These are phyloP conservation scores for Lepidurus apus DNA, from an alignment of 1,140 invertebrate genomes.

Conservation along the genomic window DNA sequence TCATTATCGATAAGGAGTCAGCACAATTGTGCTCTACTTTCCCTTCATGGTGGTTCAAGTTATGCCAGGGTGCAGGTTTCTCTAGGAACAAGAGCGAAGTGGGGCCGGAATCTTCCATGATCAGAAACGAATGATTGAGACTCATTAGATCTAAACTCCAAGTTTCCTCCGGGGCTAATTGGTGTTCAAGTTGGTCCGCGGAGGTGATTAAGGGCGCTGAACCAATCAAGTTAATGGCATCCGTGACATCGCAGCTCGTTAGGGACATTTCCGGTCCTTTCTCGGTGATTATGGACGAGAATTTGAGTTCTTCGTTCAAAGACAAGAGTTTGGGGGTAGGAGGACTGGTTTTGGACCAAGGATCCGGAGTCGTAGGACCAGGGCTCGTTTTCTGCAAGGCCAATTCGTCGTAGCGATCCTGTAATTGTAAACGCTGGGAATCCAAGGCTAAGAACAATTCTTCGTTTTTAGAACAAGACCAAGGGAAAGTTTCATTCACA, in stretches of 20 bases:
- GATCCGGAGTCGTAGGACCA: not conserved
- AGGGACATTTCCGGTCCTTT: conserved; percentile 13
- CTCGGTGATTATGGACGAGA: not conserved
- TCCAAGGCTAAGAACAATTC: not conserved
- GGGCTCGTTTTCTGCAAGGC: not conserved
- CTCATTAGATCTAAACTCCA: conserved; percentile 1
- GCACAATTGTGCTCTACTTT: conserved; percentile 8
- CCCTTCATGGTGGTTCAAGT: not conserved
- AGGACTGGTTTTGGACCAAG: not conserved
- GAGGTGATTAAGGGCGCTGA: not conserved
- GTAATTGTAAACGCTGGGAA: not conserved
- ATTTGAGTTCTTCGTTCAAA: not conserved
- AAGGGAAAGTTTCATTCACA: not conserved
- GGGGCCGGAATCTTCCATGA: not conserved
- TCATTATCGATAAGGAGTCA: not conserved
- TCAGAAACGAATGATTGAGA: not conserved
- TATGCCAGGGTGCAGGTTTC: not conserved
- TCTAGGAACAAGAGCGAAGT: not conserved
- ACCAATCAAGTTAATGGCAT: conserved; percentile 8
- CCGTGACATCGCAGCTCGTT: conserved; percentile 13
- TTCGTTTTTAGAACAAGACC: not conserved
- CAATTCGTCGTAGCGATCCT: conserved; percentile 5
- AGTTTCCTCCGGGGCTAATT: not conserved
- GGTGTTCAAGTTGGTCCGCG: not conserved
- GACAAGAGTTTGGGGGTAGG: not conserved